Base-by-base conservation (phyloP, 2,888 invertebrate genomes). In the Lasius platythorax region DNA sequence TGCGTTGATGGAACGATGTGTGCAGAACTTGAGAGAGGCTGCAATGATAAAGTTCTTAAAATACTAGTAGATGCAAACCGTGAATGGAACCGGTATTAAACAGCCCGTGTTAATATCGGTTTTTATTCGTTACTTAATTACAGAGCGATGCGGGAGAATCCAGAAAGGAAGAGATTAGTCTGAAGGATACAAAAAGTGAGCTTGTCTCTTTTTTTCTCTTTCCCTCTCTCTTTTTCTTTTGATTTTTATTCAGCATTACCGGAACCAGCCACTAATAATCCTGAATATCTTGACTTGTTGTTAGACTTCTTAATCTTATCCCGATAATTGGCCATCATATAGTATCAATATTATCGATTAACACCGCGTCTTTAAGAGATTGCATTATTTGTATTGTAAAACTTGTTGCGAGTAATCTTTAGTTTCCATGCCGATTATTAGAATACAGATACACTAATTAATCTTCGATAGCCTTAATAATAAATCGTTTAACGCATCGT, bases 71-170 rank as follows among this genome's bases (percentile, higher is more conserved):
- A 63, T 23, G 28, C 82, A 63, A 73, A 72, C 61, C 40, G 58
- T 50, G 70, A 15, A 18, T 58, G 72, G 61, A 76, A 85, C 88
- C 85, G 86, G 85, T 86, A 84, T 84, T 75, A 67, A 78, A 76
- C 63, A 18, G 72, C 28, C 61, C 74, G 66, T 73, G 76, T 87
- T 88, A 87, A 89, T 86, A 83, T 83, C 75, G 72, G 68, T 84
- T 85, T 89, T 90, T 84, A 87, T 87, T 85, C 83, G 87, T 88
- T 90, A 83, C 83, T 89, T 90, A 89, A 89, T 90, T 90, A 87
- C 82, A 66, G 43, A 37, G 11, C 79, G 63, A 85, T 78, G 23
- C 46, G 67, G 33, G 66, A 73, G 84, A 85, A 85, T 87, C 83
- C 87, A 86, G 89, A 87, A 88, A 85, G 76, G 64, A 86, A 84